A percentile compares a stretch with the other conserved stretches of the same genome.
phyloP scores from a whole-genome alignment of 2,888 invertebrate species.

The Eupsilia transversa region DNA sequence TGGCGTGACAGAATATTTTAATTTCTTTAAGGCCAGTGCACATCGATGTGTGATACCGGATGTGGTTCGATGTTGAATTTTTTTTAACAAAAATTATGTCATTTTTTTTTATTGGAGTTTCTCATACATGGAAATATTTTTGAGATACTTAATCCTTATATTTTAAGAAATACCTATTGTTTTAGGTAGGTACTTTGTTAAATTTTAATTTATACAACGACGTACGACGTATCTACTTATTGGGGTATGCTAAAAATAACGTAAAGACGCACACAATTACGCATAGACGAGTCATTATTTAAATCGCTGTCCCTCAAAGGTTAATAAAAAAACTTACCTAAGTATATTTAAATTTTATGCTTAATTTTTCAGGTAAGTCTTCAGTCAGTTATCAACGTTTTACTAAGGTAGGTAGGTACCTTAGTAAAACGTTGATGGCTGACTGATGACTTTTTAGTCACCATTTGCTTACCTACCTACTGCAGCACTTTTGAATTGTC shows the following conservation, averaged over 20 bases:
- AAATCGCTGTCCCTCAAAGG: neutral
- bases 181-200: neutral
- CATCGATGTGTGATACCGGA: conserved; percentile 31
- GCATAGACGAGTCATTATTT: conserved; percentile 2
- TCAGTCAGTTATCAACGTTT: no score
- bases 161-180: neutral
- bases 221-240: neutral
- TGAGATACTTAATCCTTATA: no score
- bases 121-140: neutral
- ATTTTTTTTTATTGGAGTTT: no score
- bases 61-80: neutral
- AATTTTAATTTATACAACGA: neutral
- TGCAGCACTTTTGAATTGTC: no score
- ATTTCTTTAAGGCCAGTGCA: conserved; percentile 45
- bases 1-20: conserved; percentile 67
- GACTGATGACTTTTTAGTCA: neutral
- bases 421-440: neutral
- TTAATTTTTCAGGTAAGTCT: neutral
- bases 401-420: no score
- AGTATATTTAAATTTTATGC: neutral
- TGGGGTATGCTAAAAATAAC: neutral
- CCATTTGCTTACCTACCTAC: neutral
- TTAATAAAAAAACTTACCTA: neutral
- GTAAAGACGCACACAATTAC: neutral
- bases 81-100: neutral